These are phyloP conservation scores for Zosterops pallidus DNA, from an alignment of 2,113 vertebrate species.

Conservation along the genomic window DNA sequence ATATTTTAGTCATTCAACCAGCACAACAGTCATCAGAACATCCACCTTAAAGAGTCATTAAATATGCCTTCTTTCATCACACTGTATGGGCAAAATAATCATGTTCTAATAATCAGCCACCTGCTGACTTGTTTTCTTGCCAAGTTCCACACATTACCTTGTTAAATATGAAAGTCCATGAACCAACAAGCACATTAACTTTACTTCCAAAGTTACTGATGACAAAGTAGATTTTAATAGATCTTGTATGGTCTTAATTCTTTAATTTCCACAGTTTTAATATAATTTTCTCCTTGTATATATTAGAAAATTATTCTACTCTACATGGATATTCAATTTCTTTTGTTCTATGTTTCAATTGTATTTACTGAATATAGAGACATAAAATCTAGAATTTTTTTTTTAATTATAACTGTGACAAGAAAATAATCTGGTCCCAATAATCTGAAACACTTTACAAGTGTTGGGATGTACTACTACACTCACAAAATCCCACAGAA, in stretches of 20 bases:
- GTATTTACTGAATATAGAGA: background rate
- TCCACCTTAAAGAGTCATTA: background rate
- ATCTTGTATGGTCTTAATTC: background rate
- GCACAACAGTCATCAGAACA: background rate
- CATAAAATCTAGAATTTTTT: background rate
- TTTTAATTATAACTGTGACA: background rate
- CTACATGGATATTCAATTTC: background rate
- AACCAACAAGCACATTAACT: background rate
- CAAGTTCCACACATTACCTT: background rate
- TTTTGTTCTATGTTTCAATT: background rate
- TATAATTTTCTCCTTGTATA: background rate
- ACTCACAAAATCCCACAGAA: background rate
- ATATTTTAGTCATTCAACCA: background rate
- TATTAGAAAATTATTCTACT: background rate
- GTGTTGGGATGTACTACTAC: background rate
- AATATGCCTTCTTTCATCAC: background rate
- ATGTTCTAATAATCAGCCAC: background rate
- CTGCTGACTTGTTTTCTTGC: background rate
- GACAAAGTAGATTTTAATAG: background rate
- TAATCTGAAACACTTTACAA: background rate
- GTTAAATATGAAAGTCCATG: background rate
- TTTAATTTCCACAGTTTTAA: background rate
- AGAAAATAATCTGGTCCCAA: background rate
- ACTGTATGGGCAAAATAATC: background rate
- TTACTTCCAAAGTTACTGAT: background rate